Percentiles rank a stretch among this genome's conserved stretches.
Evolutionary conservation across 2,797 vertebrate species (phyloP).

Genomic region (Cyprinella venusta): DNA sequence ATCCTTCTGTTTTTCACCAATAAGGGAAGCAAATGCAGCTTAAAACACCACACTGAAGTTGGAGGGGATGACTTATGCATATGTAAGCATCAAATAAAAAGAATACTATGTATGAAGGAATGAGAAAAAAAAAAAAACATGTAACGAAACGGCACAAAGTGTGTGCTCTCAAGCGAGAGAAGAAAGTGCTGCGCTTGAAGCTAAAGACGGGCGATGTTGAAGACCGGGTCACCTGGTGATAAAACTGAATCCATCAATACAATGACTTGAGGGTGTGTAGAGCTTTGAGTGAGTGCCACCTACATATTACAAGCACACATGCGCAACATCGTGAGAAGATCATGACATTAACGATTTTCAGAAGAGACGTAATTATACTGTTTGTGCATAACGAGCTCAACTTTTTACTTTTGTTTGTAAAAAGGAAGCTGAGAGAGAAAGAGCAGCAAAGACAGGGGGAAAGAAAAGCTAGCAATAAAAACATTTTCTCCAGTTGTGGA

Average conservation of each 20-base stretch:
- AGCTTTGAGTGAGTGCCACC: constrained; percentile 13
- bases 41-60: constrained; percentile 35
- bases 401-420: constrained; percentile 44
- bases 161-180: background rate
- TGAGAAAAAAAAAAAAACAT: background rate
- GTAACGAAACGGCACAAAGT: background rate
- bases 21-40: constrained; percentile 38
- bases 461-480: constrained; percentile 49
- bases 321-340: constrained; percentile 23
- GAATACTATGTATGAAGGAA: constrained; percentile 38
- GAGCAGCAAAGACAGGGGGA: constrained; percentile 16
- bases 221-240: constrained; percentile 26
- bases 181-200: constrained; percentile 9
- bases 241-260: constrained; percentile 35
- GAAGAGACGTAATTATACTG: constrained; percentile 34
- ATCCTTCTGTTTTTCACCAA: constrained; percentile 54
- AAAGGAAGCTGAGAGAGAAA: constrained; percentile 10
- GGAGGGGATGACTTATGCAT: constrained; percentile 42
- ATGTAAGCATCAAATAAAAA: constrained; percentile 37
- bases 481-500: constrained; percentile 61
- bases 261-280: constrained; percentile 33
- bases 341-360: constrained; percentile 34
- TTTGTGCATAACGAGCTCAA: constrained; percentile 18
- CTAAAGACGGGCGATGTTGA: constrained; percentile 8
- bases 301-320: constrained; percentile 24